Evolutionary conservation across 1,140 invertebrate genomes (phyloP), one percentile per base, ranked within the genome.

Genomic region (Lordiphosa clarofinis): DNA sequence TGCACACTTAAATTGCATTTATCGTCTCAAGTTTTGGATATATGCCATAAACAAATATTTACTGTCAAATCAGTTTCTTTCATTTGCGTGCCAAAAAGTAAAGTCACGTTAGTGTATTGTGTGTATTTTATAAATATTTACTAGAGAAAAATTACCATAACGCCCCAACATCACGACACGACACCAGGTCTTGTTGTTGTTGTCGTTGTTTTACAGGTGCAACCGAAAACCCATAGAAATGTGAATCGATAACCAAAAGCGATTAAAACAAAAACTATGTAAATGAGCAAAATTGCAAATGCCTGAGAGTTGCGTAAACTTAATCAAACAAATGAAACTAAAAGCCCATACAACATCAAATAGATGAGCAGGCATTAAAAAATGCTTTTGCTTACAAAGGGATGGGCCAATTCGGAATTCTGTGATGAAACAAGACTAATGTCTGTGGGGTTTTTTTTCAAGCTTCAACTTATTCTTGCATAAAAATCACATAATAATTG

Each of bases 21-120:
- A 31, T 28, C 24, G 24, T 28, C 24, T 47, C 33, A 42, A 19
- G 47, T 55, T 35, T 42, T 57, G 12, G 59, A 57, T 53, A 47
- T 56, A 52, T 70, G 55, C 50, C 59, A 56, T 64, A 49, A 58
- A 75, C 24, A 28, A 28, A 28, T 28, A 28, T 28, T 28, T 7
- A 28, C 24, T 28, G 24, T 28, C 24, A 64, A 43, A 24, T 28
- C 53, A 40, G 24, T 28, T 28, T 28, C 24, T 28, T 28, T 28
- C 24, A 28, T 28, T 28, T 28, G 24, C 24, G 65, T 75, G 72
- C 44, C 60, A 65, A 42, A 50, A 39, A 58, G 66, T 64, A 78
- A 56, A 28, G 24, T 73, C 74, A 78, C 59, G 64, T 54, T 73
- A 55, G 13, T 60, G 76, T 76, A 56, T 58, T 71, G 6, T 71